A percentile compares a stretch with the other conserved stretches of the same genome.
These are phyloP conservation scores for Ornithoptera priamus DNA, from an alignment of 2,888 invertebrate species.

Conservation along the genomic window DNA sequence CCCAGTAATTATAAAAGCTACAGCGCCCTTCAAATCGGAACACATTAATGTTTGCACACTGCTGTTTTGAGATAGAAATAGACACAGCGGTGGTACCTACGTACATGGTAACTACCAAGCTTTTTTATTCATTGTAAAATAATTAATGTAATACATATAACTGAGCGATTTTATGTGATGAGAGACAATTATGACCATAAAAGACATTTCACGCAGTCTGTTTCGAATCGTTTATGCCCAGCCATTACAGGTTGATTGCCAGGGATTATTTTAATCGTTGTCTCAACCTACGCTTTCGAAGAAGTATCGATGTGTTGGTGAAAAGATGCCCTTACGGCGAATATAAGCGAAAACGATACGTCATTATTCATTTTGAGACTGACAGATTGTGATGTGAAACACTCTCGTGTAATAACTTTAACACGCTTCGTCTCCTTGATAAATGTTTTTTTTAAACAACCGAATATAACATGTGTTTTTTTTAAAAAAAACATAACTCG, in stretches of 20 bases:
- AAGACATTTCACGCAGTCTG: conserved; percentile 29
- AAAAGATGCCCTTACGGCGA: conserved; percentile 55
- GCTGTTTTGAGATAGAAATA: too few relatives aligned
- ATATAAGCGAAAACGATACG: conserved; percentile 60
- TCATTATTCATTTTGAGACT: conserved; percentile 68
- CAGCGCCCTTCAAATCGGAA: too few relatives aligned
- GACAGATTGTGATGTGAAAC: conserved; percentile 71
- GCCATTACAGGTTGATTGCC: conserved; percentile 43
- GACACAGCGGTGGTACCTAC: too few relatives aligned
- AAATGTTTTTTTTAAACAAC: conserved; percentile 57
- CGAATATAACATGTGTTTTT: conserved; percentile 54
- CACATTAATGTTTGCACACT: too few relatives aligned
- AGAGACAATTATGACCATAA: conserved; percentile 24
- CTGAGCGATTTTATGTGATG: conserved; percentile 21
- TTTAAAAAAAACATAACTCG: conserved; percentile 35
- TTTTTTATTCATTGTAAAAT: neutral
- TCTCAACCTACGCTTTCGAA: conserved; percentile 37
- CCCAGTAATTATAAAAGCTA: too few relatives aligned
- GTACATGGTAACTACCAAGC: neutral
- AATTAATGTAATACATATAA: conserved; percentile 15
- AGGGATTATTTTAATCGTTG: conserved; percentile 38
- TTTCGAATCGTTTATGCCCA: conserved; percentile 36
- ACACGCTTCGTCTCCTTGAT: conserved; percentile 57
- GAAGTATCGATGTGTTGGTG: conserved; percentile 47
- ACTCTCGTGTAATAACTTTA: conserved; percentile 65